Conservation (phyloP, 2,113 vertebrate genomes). For the Leuciscus idus region DNA sequence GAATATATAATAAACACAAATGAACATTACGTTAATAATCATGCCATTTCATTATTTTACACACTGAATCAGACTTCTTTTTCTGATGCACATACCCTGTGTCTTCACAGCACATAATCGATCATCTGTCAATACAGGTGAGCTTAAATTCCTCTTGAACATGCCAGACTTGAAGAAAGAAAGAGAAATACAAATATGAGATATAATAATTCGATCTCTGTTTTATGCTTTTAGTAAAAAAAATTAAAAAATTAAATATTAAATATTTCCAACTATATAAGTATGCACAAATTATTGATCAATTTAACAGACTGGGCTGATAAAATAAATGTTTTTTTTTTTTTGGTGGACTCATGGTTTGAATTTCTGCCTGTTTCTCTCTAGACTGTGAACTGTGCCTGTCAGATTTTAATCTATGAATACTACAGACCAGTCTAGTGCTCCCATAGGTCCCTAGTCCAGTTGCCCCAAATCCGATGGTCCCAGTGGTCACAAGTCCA, state of each 20-base stretch:
- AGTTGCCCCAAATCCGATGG: not conserved
- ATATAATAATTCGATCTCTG: not conserved
- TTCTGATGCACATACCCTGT: slow-evolving; percentile 67
- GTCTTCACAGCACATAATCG: slow-evolving; percentile 77
- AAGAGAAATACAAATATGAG: slow-evolving; percentile 49
- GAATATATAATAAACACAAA: not conserved
- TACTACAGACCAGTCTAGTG: no score
- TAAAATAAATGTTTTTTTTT: not conserved
- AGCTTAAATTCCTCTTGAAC: slow-evolving; percentile 93
- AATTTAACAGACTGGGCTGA: not conserved
- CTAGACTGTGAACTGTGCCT: not conserved
- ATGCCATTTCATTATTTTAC: not conserved
- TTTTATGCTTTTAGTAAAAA: not conserved
- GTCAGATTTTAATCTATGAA: not conserved
- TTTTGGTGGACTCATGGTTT: no score
- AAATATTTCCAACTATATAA: no score
- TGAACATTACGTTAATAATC: not conserved
- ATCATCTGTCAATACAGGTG: slow-evolving; percentile 84
- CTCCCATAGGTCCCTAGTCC: no score
- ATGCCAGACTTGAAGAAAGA: slow-evolving; percentile 76
- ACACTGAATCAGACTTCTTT: not conserved
- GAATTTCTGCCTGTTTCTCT: no score
- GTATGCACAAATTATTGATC: not conserved
- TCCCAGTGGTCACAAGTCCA: not conserved
- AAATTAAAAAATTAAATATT: no score